Evolutionary conservation across 2,113 vertebrate genomes (phyloP), one percentile per base, ranked within the genome.

Genomic region (Tragelaphus strepsiceros): DNA sequence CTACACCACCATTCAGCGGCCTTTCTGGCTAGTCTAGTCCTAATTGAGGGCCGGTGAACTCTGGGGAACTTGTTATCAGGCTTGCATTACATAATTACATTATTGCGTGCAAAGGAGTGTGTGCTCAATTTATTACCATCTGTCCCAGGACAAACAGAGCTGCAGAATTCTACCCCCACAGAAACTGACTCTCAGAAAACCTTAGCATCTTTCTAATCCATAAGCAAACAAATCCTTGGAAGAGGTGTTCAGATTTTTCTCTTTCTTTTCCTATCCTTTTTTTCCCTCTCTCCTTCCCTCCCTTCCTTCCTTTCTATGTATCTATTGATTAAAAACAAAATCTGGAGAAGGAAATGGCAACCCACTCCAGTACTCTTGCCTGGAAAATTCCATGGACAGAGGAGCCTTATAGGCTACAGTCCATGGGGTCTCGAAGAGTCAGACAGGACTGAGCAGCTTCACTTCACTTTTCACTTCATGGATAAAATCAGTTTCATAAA

Each of bases 31-130:
- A 46, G 82, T 43, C 61, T 35, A 7, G 62, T 77, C 28, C 16
- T 12, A 5, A 43, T 43, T 5, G 21, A 93, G 19, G 28, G 51
- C 61, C 28, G n/a, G 3, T 91, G 83, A 94, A 96, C 89, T 67
- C 53, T 2, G 17, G 7, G 74, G 64, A 53, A 90, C 91, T 74
- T 95, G 81, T 94, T 92, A 97, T 97, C 74, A 32, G 22, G 24
- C 49, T 39, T 54, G 22, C n/a, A 1, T 22, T 64, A 26, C 22
- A 15, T 92, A 64, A 96, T 87, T 67, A 87, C 0, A 0, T 78
- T 46, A 56, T 62, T 89, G 82, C 2, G 14, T 97, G 78, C 96
- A 91, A 98, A 98, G 91, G 58, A 61, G 39, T 96, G 51, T 92
- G 88, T 92, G 71, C 88, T 95, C 49, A 51, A 17, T 67, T 83